Conservation (phyloP, 2,888 invertebrate genomes). For the Nomada ruficornis region DNA sequence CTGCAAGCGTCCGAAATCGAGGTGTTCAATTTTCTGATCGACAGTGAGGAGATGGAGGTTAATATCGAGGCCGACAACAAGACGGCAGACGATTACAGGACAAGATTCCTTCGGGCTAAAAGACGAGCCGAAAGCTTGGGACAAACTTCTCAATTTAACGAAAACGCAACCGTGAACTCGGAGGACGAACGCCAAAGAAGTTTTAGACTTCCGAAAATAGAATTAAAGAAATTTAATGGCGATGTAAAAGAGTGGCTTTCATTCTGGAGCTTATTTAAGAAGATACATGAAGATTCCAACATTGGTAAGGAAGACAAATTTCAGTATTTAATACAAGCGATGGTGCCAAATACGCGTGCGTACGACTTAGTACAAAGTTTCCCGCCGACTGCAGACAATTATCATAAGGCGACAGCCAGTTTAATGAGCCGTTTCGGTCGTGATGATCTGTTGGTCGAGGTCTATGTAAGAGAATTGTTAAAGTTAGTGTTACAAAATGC, state of each 20-base stretch:
- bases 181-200: too few species aligned
- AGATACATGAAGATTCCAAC: conserved; percentile 5
- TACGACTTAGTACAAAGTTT: not conserved
- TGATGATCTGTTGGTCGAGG: conserved; percentile 25
- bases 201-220: conserved; percentile 13
- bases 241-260: conserved; percentile 4
- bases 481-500: conserved; percentile 37
- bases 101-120: too few species aligned
- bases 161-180: too few species aligned
- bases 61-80: too few species aligned
- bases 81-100: too few species aligned
- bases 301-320: conserved; percentile 19
- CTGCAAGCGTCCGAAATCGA: too few species aligned
- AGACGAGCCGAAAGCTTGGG: too few species aligned
- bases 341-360: not conserved
- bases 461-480: conserved; percentile 27
- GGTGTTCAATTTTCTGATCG: too few species aligned
- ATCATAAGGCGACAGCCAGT: conserved; percentile 20
- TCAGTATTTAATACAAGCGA: conserved; percentile 12
- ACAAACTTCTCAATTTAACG: too few species aligned
- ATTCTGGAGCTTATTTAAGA: conserved; percentile 25
- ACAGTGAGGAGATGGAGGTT: too few species aligned
- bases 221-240: conserved; percentile 10
- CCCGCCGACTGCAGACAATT: conserved; percentile 6
- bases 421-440: conserved; percentile 2